phyloP scores from a whole-genome alignment of 2,113 vertebrate genomes.

The Phaethornis superciliosus region DNA sequence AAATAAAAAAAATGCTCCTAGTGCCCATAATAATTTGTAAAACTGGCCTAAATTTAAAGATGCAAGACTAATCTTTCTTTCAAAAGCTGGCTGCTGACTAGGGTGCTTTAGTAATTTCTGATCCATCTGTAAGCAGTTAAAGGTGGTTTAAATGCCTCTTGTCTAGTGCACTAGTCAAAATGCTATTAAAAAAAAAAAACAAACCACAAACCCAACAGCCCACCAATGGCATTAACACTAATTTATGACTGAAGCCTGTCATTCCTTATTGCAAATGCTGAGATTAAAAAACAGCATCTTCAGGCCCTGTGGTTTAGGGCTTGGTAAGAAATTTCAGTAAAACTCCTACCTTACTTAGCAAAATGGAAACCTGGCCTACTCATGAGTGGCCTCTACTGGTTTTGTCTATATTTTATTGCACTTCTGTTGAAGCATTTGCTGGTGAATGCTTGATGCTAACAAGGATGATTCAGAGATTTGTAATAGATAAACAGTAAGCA shows the following conservation, averaged over 20 bases:
- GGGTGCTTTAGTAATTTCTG: not conserved
- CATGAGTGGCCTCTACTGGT: slow-evolving; percentile 28
- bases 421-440: slow-evolving; percentile 33
- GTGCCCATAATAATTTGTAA: not conserved
- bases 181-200: not conserved
- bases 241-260: not conserved
- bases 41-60: not conserved
- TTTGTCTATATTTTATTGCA: not conserved
- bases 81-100: not conserved
- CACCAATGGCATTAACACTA: not conserved
- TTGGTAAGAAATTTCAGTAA: not conserved
- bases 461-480: not conserved
- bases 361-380: slow-evolving; percentile 1
- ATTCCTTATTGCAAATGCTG: not conserved
- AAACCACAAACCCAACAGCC: not conserved
- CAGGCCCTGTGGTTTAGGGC: not conserved
- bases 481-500: not conserved
- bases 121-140: not conserved
- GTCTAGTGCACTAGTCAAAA: not conserved
- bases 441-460: not conserved
- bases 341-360: not conserved
- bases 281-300: not conserved
- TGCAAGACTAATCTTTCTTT: not conserved
- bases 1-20: not conserved
- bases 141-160: not conserved